Conservation (phyloP, 35 echinoderm and acorn worm genomes). For the Stichopus chloronotus region DNA sequence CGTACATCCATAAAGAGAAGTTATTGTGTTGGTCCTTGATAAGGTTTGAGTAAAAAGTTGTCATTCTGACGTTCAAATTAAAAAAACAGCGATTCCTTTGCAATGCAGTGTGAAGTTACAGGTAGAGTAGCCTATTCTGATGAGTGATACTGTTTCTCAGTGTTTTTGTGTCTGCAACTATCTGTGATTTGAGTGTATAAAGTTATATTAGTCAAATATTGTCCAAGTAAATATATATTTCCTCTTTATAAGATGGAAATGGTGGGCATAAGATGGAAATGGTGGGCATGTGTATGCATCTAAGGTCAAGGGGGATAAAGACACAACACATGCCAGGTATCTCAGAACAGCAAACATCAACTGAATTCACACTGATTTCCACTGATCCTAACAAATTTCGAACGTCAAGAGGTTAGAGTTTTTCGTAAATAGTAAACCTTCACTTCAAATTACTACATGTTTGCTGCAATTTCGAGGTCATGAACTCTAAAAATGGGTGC, state of each 20-base stretch:
- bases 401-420: background rate
- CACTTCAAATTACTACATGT: background rate
- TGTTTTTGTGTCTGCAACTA: background rate
- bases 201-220: background rate
- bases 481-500: background rate
- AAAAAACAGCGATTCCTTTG: background rate
- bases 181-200: background rate
- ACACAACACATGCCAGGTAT: background rate
- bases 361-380: background rate
- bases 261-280: background rate
- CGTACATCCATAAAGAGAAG: background rate
- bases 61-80: background rate
- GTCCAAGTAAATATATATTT: background rate
- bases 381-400: background rate
- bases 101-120: background rate
- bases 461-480: background rate
- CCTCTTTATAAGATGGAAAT: too few species aligned
- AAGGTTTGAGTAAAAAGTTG: background rate
- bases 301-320: slow-evolving; percentile 2
- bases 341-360: background rate
- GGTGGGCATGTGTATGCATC: background rate
- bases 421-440: too few species aligned
- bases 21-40: background rate
- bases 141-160: background rate
- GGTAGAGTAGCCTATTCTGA: background rate